A percentile compares a stretch with the other conserved stretches of the same genome.
Evolutionary conservation across 2,888 invertebrate species (phyloP).

Genomic region (Perithous albicinctus): DNA sequence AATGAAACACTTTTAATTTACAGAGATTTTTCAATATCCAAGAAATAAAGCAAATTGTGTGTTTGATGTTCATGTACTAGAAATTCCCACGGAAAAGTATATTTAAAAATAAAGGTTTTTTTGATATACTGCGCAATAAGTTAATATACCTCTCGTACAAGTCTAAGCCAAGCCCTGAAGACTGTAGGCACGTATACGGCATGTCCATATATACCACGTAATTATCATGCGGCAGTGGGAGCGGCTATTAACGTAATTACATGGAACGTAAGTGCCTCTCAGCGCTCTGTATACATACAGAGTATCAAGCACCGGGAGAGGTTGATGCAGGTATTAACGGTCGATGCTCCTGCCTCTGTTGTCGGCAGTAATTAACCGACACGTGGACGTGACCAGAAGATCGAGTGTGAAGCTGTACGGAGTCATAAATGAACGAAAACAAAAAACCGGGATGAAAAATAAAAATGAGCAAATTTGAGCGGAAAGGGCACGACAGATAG

Average conservation of each 20-base stretch:
- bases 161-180: conserved; percentile 40
- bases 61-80: no score
- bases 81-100: no score
- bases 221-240: conserved; percentile 67
- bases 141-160: no score
- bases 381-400: conserved; percentile 17
- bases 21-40: no score
- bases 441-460: conserved; percentile 1
- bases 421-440: not conserved
- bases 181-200: conserved; percentile 27
- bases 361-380: conserved; percentile 33
- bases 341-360: conserved; percentile 18
- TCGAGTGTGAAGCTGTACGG: not conserved
- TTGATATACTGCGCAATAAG: no score
- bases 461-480: not conserved
- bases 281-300: conserved; percentile 46
- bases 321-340: conserved; percentile 49
- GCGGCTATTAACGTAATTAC: conserved; percentile 68
- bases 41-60: no score
- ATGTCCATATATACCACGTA: conserved; percentile 51
- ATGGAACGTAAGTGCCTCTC: conserved; percentile 67
- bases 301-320: conserved; percentile 45
- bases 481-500: not conserved
- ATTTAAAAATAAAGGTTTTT: no score
- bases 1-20: no score